Conservation (phyloP, 2,888 invertebrate genomes). For the Cryptocheilus praepositus region DNA sequence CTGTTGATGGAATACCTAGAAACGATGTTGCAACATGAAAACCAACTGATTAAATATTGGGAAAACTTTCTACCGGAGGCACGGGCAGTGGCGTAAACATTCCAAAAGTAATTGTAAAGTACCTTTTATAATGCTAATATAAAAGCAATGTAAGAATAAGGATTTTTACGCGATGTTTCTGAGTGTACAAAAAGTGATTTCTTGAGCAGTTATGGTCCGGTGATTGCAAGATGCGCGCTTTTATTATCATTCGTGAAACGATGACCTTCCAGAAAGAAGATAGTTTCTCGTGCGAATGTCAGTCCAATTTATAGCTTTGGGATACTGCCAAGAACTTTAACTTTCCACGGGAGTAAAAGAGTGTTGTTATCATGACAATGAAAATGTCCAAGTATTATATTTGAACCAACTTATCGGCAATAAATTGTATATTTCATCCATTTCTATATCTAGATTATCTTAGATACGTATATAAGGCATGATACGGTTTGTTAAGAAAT, state of each 20-base stretch:
- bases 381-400: conserved; percentile 29
- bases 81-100: conserved; percentile 88
- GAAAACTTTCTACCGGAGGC: conserved; percentile 97
- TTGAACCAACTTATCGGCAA: conserved; percentile 36
- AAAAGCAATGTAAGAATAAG: conserved; percentile 19
- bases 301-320: conserved; percentile 23
- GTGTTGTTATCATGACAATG: neutral
- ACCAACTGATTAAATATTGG: conserved; percentile 95
- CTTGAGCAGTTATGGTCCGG: no score
- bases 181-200: conserved; percentile 12
- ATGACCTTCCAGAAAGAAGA: neutral
- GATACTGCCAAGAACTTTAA: conserved; percentile 32
- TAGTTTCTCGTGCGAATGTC: conserved; percentile 11
- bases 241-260: neutral
- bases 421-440: conserved; percentile 43
- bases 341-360: conserved; percentile 12
- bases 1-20: conserved; percentile 95
- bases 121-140: conserved; percentile 33
- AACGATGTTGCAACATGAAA: conserved; percentile 95
- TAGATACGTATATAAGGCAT: conserved; percentile 42
- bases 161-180: conserved; percentile 31
- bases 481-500: conserved; percentile 54
- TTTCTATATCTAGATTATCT: conserved; percentile 17
- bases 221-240: neutral
- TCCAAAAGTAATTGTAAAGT: conserved; percentile 39